These are phyloP conservation scores for Gopherus flavomarginatus DNA, from an alignment of 2,113 vertebrate species.

Conservation along the genomic window DNA sequence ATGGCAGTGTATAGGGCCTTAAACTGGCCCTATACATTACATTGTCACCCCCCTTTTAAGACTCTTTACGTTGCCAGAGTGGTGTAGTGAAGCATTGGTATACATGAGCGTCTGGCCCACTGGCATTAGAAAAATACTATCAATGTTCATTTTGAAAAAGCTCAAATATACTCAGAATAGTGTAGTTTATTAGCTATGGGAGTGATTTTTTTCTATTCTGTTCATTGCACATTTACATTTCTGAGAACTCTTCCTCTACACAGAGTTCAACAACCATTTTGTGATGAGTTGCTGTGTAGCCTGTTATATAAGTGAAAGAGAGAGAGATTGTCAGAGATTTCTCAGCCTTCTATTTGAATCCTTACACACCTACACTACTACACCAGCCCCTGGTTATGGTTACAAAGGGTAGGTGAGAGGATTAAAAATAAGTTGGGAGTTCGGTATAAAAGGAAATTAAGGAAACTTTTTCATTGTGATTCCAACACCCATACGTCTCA, in stretches of 20 bases:
- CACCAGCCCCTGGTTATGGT: neutral
- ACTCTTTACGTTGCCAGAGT: constrained; percentile 2
- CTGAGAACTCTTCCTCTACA: neutral
- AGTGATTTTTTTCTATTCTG: neutral
- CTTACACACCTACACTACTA: neutral
- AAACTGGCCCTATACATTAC: neutral
- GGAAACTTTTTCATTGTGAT: neutral
- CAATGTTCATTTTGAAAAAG: constrained; percentile 24
- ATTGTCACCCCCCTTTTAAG: neutral
- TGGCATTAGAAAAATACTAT: constrained; percentile 7
- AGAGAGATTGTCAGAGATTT: neutral
- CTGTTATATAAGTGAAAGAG: neutral
- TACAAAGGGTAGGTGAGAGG: neutral
- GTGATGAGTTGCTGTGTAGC: neutral
- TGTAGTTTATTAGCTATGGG: constrained; percentile 14
- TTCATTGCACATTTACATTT: neutral
- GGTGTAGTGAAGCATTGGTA: neutral
- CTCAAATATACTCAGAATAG: neutral
- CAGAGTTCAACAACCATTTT: neutral
- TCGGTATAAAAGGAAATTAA: neutral
- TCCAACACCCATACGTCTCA: neutral
- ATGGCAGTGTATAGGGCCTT: neutral
- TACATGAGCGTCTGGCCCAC: neutral
- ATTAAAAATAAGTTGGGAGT: neutral
- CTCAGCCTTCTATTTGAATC: neutral